Percentiles rank a stretch among this genome's conserved stretches.
phyloP scores from a whole-genome alignment of 2,888 invertebrate genomes.

The Eupithecia centaureata region DNA sequence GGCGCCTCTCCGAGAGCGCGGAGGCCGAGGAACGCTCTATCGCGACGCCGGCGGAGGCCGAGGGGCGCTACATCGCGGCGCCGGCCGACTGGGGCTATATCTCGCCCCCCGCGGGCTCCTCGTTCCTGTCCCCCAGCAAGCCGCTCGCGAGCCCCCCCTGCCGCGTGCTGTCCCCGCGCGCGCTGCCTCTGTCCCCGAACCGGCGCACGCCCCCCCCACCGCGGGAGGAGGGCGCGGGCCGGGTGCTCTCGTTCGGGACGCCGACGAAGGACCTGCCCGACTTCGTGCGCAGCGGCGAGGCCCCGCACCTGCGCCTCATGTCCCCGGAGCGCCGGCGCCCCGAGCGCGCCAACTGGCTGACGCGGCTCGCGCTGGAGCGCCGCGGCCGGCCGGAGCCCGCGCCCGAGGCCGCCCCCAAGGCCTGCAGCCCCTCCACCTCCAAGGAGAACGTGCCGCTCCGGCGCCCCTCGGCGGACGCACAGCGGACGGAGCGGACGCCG shows the following conservation, averaged over 20 bases:
- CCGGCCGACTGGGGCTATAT: conserved; percentile 58
- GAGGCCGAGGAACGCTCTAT: too few relatives aligned
- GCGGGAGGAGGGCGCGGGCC: conserved; percentile 8
- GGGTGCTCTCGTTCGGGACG: conserved; percentile 68
- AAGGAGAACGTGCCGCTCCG: conserved; percentile 50
- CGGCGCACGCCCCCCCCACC: background rate
- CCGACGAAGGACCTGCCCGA: conserved; percentile 90
- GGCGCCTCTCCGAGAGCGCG: conserved; percentile 15
- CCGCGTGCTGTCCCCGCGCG: background rate
- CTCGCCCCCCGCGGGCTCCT: conserved; percentile 56
- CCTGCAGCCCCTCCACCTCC: conserved; percentile 55
- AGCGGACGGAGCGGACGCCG: conserved; percentile 57
- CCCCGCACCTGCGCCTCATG: conserved; percentile 88
- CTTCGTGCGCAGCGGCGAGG: conserved; percentile 89
- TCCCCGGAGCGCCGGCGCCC: conserved; percentile 87
- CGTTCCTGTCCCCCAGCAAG: conserved; percentile 70
- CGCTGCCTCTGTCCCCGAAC: background rate
- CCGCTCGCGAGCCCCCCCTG: conserved; percentile 56
- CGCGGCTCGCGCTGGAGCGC: conserved; percentile 56
- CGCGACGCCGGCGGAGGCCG: background rate
- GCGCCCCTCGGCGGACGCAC: conserved; percentile 58
- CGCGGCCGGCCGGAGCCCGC: background rate
- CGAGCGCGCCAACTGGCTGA: conserved; percentile 86
- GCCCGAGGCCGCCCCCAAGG: background rate
- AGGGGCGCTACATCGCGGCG: background rate